A percentile compares a stretch with the other conserved stretches of the same genome.
phyloP scores from a whole-genome alignment of 2,797 vertebrate species.

The Lophura swinhoii region DNA sequence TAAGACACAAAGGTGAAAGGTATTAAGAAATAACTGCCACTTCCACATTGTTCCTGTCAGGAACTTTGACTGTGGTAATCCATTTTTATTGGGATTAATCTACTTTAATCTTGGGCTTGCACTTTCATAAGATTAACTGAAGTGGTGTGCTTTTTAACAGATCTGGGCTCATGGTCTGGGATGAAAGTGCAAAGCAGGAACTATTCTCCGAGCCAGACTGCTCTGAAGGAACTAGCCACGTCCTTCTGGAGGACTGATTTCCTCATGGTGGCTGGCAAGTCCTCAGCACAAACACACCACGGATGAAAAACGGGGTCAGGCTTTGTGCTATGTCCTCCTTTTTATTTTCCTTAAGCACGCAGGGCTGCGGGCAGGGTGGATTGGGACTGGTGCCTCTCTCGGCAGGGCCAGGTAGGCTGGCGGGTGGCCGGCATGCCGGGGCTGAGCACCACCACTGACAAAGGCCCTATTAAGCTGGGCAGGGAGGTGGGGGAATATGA shows the following conservation, averaged over 20 bases:
- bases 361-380: not conserved
- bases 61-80: not conserved
- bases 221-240: not conserved
- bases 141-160: not conserved
- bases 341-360: not conserved
- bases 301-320: not conserved
- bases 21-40: constrained; percentile 9
- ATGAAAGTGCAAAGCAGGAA: constrained; percentile 1
- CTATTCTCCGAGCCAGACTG: not conserved
- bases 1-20: not conserved
- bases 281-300: not conserved
- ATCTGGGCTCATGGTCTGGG: not conserved
- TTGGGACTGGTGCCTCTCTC: not conserved
- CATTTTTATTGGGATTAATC: not conserved
- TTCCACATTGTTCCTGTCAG: not conserved
- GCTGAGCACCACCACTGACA: not conserved
- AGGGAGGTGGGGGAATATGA: not conserved
- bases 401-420: not conserved
- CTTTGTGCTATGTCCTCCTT: not conserved
- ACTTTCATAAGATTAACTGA: not conserved
- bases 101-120: not conserved
- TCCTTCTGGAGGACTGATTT: not conserved
- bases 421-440: not conserved
- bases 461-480: constrained; percentile 3
- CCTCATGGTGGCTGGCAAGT: not conserved